Conservation (phyloP, 2,113 vertebrate species). For the Lichenostomus cassidix region DNA sequence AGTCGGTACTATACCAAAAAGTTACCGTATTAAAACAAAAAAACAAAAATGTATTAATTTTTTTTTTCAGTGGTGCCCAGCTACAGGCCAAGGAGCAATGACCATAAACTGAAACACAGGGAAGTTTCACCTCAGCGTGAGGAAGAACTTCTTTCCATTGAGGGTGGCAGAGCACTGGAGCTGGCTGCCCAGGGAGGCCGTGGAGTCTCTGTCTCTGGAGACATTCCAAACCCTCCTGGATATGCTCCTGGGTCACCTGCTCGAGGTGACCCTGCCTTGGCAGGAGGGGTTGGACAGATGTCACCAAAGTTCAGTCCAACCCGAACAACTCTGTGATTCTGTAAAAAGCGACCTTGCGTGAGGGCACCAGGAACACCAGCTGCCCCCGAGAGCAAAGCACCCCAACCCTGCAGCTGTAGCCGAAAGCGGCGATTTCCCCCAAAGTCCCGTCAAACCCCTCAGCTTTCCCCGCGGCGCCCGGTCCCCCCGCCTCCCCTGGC, state of each 20-base stretch:
- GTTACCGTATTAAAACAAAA: not conserved
- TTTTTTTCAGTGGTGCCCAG: not conserved
- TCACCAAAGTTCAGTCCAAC: not conserved
- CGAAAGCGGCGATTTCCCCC: fast-evolving
- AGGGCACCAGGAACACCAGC: not conserved
- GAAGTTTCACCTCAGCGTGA: not conserved
- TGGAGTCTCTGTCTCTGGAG: not conserved
- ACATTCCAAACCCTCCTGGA: not conserved
- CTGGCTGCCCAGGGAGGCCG: fast-evolving
- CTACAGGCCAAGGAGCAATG: not conserved
- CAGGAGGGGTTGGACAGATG: no score
- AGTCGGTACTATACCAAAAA: not conserved
- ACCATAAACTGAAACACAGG: not conserved
- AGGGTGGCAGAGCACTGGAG: not conserved
- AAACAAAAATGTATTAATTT: not conserved
- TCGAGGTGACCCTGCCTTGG: not conserved
- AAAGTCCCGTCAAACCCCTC: fast-evolving
- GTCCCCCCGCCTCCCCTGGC: fast-evolving
- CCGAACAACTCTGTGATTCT: not conserved
- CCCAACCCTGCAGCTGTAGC: not conserved
- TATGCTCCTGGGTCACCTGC: not conserved
- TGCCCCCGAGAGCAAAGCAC: not conserved
- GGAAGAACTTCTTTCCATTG: not conserved
- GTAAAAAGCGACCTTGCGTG: not conserved
- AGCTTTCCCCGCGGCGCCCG: fast-evolving